Conservation (phyloP, 2,888 invertebrate genomes). For the Agapetus fuscipes region DNA sequence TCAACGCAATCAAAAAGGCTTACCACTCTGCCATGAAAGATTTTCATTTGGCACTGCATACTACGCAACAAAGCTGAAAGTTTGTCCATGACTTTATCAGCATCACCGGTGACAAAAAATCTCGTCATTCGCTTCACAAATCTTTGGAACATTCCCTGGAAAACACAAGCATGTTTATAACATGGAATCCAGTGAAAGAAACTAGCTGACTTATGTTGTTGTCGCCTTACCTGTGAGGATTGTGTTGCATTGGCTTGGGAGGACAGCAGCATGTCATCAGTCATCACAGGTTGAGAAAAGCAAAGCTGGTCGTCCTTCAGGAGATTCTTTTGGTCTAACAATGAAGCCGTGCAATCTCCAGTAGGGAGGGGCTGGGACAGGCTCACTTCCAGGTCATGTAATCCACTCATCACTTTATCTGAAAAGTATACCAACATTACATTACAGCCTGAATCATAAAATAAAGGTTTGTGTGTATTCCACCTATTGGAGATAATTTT, state of each 20-base stretch:
- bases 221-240: constrained; percentile 26
- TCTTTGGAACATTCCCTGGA: constrained; percentile 48
- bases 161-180: constrained; percentile 8
- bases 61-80: constrained; percentile 30
- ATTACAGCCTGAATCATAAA: not conserved
- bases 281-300: constrained; percentile 80
- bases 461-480: too few relatives aligned
- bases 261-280: constrained; percentile 70
- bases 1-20: too few relatives aligned
- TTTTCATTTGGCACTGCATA: constrained; percentile 20
- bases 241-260: constrained; percentile 56
- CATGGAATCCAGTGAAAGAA: constrained; percentile 1
- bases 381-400: constrained; percentile 26
- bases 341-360: constrained; percentile 22
- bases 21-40: constrained; percentile 14
- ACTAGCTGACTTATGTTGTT: too few relatives aligned
- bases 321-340: constrained; percentile 14
- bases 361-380: constrained; percentile 32
- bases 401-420: constrained; percentile 4
- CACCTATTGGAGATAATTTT: too few relatives aligned
- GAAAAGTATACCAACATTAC: not conserved
- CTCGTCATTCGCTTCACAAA: constrained; percentile 88
- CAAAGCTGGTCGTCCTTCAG: constrained; percentile 47
- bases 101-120: constrained; percentile 69
- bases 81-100: constrained; percentile 55